Base-by-base conservation (phyloP, 92 coral and sea anemone genomes). In the Siderastrea radians region DNA sequence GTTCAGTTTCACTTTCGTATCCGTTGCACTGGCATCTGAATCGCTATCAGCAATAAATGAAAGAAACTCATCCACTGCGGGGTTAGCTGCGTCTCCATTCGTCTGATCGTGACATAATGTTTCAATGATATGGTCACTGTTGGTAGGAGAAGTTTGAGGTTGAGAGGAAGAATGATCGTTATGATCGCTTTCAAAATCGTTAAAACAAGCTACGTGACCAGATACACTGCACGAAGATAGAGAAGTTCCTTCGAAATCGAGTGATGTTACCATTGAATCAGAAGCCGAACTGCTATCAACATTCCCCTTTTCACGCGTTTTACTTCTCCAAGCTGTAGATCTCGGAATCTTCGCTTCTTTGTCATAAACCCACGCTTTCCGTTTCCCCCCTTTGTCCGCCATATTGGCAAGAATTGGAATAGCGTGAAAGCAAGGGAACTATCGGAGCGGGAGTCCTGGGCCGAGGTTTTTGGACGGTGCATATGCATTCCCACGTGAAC, bases 241-340 rank as follows among this genome's bases (percentile, higher is more conserved):
- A 79, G 7, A 45, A 79, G 53, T 77, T 79, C 4, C 26, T 48
- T 66, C 51, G 52, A 8, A 46, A 74, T 49, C 49, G n/a, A 5
- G 61, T 13, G 53, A 49, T 80, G 49, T 11, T 19, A 53, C 65
- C 85, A 38, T 3, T 80, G 53, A 80, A 80, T 80, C 85, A 13
- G 77, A 17, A 5, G 16, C 16, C 48, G 47, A 43, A 26, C 75
- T 65, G 54, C 58, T 72, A 47, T 57, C n/a, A 64, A 47, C 63
- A 72, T 3, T 58, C 61, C 50, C n/a, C 16, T 43, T 70, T 83
- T 16, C 80, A 6, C 26, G 14, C 6, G 46, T 59, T 72, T 73
- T 54, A 60, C 61, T 72, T 58, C 88, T 84, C 88, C 88, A 84
- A 53, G 88, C 81, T 55, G 81, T 84, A 84, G 81, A 73, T 84